phyloP scores from a whole-genome alignment of 2,113 vertebrate species.

The Paradoxurus hermaphroditus region DNA sequence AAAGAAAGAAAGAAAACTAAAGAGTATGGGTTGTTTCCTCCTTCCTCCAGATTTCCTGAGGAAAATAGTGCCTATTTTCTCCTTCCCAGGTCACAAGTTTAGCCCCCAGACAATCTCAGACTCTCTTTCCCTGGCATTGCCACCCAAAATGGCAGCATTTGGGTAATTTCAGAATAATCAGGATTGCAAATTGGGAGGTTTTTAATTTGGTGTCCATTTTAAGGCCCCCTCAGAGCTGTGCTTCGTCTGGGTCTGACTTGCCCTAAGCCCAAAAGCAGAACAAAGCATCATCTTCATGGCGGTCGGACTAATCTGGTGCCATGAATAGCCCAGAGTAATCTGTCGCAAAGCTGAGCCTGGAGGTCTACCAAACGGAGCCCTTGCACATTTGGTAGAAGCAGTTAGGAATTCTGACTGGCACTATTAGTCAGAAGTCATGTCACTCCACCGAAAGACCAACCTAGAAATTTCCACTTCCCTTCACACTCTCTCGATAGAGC shows the following conservation, averaged over 20 bases:
- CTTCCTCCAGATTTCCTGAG: neutral
- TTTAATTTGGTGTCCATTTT: constrained; percentile 65
- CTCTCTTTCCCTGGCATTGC: neutral
- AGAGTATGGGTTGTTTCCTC: neutral
- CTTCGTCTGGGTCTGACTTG: constrained; percentile 75
- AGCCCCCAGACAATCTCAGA: neutral
- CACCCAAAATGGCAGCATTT: constrained; percentile 35
- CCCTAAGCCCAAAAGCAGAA: constrained; percentile 79
- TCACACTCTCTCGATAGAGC: neutral
- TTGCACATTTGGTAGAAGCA: constrained; percentile 80
- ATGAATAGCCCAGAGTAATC: constrained; percentile 84
- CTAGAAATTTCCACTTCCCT: constrained; percentile 20
- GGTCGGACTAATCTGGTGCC: constrained; percentile 82
- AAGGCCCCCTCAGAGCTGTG: constrained; percentile 71
- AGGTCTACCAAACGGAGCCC: constrained; percentile 82
- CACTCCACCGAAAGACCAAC: constrained; percentile 57
- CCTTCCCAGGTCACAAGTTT: neutral
- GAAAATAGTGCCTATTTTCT: neutral
- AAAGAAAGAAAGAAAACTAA: neutral
- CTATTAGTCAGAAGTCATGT: constrained; percentile 77
- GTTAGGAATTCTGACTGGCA: constrained; percentile 85
- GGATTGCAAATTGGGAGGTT: constrained; percentile 58
- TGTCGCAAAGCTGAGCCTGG: constrained; percentile 82
- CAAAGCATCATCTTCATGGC: constrained; percentile 80
- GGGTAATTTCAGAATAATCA: constrained; percentile 63